phyloP scores from a whole-genome alignment of 1,140 invertebrate genomes.

The Zaprionus capensis region DNA sequence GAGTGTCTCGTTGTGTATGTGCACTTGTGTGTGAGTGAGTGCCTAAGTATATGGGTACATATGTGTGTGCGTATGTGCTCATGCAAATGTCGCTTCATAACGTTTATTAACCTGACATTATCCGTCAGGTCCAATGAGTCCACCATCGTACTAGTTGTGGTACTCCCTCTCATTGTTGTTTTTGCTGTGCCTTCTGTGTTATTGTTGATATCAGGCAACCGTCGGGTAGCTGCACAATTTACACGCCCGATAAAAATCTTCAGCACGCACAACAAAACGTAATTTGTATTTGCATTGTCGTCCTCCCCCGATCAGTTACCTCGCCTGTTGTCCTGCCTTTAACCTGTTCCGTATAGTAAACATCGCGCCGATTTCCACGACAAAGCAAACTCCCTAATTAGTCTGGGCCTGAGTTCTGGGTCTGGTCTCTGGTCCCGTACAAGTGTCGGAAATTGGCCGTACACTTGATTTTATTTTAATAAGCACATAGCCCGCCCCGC shows the following conservation, averaged over 20 bases:
- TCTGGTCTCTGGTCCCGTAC: conserved; percentile 25
- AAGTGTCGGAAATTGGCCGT: conserved; percentile 54
- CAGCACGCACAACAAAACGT: conserved; percentile 63
- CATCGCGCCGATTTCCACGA: conserved; percentile 24
- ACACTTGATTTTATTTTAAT: conserved; percentile 76
- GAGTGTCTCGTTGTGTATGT: neutral
- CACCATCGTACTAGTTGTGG: neutral
- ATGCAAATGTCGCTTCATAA: conserved; percentile 60
- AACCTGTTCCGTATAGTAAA: conserved; percentile 33
- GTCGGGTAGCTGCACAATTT: conserved; percentile 56
- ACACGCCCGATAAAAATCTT: conserved; percentile 67
- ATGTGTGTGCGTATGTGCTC: conserved; percentile 25
- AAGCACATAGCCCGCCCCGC: conserved; percentile 37
- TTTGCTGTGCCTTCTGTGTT: neutral
- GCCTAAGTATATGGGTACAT: neutral
- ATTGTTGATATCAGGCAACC: conserved; percentile 30
- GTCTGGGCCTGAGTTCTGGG: conserved; percentile 31
- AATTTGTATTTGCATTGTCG: conserved; percentile 43
- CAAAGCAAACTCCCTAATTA: conserved; percentile 60
- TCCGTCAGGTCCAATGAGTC: conserved; percentile 53
- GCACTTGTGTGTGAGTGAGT: neutral
- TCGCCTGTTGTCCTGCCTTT: neutral
- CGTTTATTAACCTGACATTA: conserved; percentile 80
- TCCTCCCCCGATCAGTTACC: too few relatives aligned
- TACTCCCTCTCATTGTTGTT: neutral